These are phyloP conservation scores for Andrena trimmerana DNA, from an alignment of 2,888 invertebrate genomes.

Conservation along the genomic window DNA sequence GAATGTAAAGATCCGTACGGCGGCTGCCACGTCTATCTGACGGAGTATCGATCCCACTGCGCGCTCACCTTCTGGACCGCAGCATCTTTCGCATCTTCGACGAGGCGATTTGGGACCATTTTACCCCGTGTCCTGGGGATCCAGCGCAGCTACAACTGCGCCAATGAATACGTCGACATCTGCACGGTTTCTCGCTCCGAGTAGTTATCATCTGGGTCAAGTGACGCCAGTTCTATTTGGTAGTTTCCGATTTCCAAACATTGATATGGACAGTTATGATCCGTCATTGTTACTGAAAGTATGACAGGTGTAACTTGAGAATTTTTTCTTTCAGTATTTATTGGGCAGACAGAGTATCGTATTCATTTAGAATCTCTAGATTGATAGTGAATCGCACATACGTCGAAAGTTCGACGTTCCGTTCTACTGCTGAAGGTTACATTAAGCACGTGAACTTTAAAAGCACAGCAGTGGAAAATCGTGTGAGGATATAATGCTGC, in stretches of 20 bases:
- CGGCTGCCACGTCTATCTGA: conserved; percentile 58
- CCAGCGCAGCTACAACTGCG: background rate
- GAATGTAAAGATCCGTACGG: conserved; percentile 69
- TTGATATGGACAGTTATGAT: background rate
- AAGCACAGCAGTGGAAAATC: background rate
- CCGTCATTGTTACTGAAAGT: background rate
- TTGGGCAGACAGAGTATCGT: background rate
- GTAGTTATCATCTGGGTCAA: conserved; percentile 41
- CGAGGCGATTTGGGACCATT: conserved; percentile 1
- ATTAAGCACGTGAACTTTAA: background rate
- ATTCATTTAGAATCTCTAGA: background rate
- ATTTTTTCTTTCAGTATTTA: background rate
- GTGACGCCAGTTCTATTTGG: conserved; percentile 16
- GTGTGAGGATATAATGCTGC: too few relatives aligned
- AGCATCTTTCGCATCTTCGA: conserved; percentile 1
- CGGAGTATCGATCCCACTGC: conserved; percentile 60
- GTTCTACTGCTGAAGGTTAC: background rate
- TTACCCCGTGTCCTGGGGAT: background rate
- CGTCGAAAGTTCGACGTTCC: background rate
- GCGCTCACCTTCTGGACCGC: conserved; percentile 47
- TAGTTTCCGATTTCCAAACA: conserved; percentile 40
- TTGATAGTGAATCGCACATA: background rate
- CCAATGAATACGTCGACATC: conserved; percentile 20
- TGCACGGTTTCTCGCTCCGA: conserved; percentile 18
- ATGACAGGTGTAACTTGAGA: background rate